phyloP scores from a whole-genome alignment of 2,888 invertebrate species.

The Camponotus fellah region DNA sequence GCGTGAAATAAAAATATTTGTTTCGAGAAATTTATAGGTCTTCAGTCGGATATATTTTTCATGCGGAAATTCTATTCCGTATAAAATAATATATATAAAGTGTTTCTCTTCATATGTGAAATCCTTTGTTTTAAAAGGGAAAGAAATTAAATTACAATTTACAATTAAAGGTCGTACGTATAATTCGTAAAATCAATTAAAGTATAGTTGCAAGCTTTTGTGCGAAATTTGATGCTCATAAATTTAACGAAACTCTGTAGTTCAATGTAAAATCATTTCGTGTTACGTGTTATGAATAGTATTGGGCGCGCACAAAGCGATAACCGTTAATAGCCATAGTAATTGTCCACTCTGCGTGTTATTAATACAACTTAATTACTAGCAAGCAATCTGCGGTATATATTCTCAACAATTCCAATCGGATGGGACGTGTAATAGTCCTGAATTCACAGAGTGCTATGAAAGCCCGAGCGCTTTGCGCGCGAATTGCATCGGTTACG shows the following conservation, averaged over 20 bases:
- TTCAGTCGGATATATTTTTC: slow-evolving; percentile 11
- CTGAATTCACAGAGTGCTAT: slow-evolving; percentile 27
- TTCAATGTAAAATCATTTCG: not conserved
- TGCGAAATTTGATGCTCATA: not conserved
- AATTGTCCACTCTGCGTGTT: slow-evolving; percentile 29
- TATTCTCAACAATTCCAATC: slow-evolving; percentile 28
- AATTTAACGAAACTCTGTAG: slow-evolving; percentile 21
- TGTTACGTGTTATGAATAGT: not conserved
- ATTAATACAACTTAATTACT: slow-evolving; percentile 48
- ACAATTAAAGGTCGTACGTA: not conserved
- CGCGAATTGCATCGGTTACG: slow-evolving; percentile 35
- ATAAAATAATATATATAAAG: not conserved
- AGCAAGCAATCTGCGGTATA: slow-evolving; percentile 39
- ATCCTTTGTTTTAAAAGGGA: not conserved
- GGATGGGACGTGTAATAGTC: slow-evolving; percentile 16
- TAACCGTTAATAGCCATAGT: slow-evolving; percentile 18
- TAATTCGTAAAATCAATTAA: slow-evolving; percentile 7
- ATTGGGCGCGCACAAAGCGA: slow-evolving; percentile 13
- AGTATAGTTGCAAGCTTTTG: not conserved
- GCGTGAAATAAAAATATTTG: slow-evolving; percentile 37
- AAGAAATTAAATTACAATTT: slow-evolving; percentile 1
- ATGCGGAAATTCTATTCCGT: too few species aligned
- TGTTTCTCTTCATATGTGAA: not conserved
- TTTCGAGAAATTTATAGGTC: slow-evolving; percentile 33
- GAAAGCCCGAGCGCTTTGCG: slow-evolving; percentile 25